These are phyloP conservation scores for Probaryconus sp. DNA, from an alignment of 1,140 invertebrate species.

Conservation along the genomic window DNA sequence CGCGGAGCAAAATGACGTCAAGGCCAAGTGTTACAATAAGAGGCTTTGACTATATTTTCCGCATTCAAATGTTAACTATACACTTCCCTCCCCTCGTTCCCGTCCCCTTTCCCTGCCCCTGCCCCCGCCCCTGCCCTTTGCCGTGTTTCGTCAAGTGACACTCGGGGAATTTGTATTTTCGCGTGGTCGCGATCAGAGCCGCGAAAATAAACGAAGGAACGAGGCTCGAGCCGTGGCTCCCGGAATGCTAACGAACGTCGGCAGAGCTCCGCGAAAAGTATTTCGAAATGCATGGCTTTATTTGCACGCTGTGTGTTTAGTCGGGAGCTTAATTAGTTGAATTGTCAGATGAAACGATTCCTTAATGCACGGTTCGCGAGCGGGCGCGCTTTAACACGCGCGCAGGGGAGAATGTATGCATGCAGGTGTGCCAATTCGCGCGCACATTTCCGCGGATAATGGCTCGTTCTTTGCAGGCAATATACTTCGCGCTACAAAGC, in stretches of 20 bases:
- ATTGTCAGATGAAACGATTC: slow-evolving; percentile 49
- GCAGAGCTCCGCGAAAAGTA: slow-evolving; percentile 13
- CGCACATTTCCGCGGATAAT: slow-evolving; percentile 45
- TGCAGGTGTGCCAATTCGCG: slow-evolving; percentile 53
- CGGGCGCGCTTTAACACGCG: background rate
- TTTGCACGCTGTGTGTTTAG: slow-evolving; percentile 26
- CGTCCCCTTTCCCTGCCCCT: too few species aligned
- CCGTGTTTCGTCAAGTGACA: slow-evolving; percentile 7
- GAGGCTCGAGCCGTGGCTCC: background rate
- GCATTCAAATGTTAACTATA: slow-evolving; percentile 43
- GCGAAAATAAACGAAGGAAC: background rate
- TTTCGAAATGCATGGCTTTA: slow-evolving; percentile 28
- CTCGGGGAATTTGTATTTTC: slow-evolving; percentile 4
- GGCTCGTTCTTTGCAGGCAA: slow-evolving; percentile 45
- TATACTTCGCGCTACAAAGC: slow-evolving; percentile 38
- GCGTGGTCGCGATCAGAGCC: background rate
- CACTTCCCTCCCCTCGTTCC: background rate
- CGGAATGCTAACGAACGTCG: slow-evolving; percentile 14
- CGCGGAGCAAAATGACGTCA: slow-evolving; percentile 56
- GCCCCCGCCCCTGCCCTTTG: too few species aligned
- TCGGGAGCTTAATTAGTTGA: slow-evolving; percentile 39
- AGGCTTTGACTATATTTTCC: slow-evolving; percentile 43
- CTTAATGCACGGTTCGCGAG: slow-evolving; percentile 32
- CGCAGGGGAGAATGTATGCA: slow-evolving; percentile 23
- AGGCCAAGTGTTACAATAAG: slow-evolving; percentile 36